Conservation (phyloP, 2,888 invertebrate genomes). For the Tromatobia lineatoria region DNA sequence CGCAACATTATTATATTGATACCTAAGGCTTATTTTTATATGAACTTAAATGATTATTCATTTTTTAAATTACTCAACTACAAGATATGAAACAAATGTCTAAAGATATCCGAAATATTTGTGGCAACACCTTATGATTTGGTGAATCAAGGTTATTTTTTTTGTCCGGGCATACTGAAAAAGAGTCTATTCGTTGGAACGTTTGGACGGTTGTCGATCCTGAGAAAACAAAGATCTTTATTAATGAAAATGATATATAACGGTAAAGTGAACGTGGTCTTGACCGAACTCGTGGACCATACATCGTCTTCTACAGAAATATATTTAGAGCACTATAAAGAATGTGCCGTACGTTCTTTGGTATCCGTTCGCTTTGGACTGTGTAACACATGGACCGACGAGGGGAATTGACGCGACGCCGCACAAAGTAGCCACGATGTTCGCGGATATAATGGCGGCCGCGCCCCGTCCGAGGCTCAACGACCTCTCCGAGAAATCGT, state of each 20-base stretch:
- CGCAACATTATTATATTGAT: too few relatives aligned
- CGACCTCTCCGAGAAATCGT: constrained; percentile 82
- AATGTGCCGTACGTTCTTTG: constrained; percentile 11
- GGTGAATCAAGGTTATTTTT: too few relatives aligned
- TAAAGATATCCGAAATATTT: too few relatives aligned
- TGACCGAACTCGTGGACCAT: neutral
- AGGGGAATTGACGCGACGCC: constrained; percentile 6
- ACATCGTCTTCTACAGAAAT: neutral
- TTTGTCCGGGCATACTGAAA: too few relatives aligned
- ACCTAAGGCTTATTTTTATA: too few relatives aligned
- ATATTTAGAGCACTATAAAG: neutral
- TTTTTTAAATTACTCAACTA: too few relatives aligned
- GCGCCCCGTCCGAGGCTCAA: constrained; percentile 82
- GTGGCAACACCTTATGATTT: too few relatives aligned
- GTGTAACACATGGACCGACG: constrained; percentile 17
- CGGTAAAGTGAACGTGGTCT: neutral
- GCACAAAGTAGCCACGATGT: constrained; percentile 53
- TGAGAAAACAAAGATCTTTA: too few relatives aligned
- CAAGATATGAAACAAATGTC: too few relatives aligned
- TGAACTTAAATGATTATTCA: too few relatives aligned
- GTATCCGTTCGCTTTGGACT: constrained; percentile 7
- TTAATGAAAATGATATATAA: neutral
- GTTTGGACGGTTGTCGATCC: too few relatives aligned
- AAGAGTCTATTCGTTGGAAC: too few relatives aligned
- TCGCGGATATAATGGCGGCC: constrained; percentile 78